A percentile compares a stretch with the other conserved stretches of the same genome.
These are phyloP conservation scores for Listronotus bonariensis DNA, from an alignment of 1,140 invertebrate species.

Conservation along the genomic window DNA sequence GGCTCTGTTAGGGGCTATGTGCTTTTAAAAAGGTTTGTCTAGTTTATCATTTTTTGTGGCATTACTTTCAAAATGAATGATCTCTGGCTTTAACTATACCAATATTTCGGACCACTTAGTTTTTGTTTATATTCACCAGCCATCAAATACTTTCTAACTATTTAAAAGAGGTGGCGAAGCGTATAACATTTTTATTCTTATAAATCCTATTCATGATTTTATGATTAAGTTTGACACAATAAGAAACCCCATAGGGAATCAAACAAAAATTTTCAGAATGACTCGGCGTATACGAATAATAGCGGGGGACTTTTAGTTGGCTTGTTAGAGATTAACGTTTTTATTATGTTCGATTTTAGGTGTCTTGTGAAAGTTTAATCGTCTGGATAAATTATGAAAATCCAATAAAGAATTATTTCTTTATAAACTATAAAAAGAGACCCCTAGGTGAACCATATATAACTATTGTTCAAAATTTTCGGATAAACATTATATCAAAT, in stretches of 20 bases:
- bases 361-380: slow-evolving; percentile 20
- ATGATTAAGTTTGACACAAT: slow-evolving; percentile 29
- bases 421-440: too few species aligned
- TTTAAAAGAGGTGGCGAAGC: slow-evolving; percentile 20
- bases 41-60: too few species aligned
- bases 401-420: neutral
- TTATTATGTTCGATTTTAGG: slow-evolving; percentile 12
- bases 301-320: neutral
- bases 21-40: too few species aligned
- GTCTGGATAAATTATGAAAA: slow-evolving; percentile 20
- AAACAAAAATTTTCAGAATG: slow-evolving; percentile 31
- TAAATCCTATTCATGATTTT: slow-evolving; percentile 15
- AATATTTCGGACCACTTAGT: too few species aligned
- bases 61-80: too few species aligned
- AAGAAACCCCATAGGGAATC: slow-evolving; percentile 27
- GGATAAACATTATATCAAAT: too few species aligned
- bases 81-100: too few species aligned
- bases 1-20: too few species aligned
- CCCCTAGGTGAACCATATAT: too few species aligned
- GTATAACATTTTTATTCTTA: slow-evolving; percentile 19
- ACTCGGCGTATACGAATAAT: slow-evolving; percentile 10
- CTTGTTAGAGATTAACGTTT: slow-evolving; percentile 28
- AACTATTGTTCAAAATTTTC: too few species aligned
- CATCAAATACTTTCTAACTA: slow-evolving; percentile 11
- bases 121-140: too few species aligned